Evolutionary conservation across 2,888 invertebrate genomes (phyloP), one percentile per base, ranked within the genome.

Genomic region (Philereme vetulata): DNA sequence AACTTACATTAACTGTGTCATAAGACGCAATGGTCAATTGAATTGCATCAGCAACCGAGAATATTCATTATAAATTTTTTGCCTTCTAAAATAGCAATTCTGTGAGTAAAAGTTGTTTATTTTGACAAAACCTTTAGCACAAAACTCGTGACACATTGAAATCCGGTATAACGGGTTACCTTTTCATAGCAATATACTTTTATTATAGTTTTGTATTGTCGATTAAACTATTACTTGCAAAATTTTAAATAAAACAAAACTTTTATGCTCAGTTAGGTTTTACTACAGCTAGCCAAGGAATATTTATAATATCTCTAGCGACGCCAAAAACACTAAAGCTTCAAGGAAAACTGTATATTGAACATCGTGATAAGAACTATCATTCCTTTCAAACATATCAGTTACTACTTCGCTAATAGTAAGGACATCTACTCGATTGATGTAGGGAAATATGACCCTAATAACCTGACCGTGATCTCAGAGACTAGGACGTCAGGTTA

Each of bases 401-500:
- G 55, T 53, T 7, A 35, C 32, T 49, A 52, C 38, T 36, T 54
- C 45, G 49, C 51, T 59, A 47, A 60, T 52, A 51, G 8, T 51
- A 56, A 62, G 60, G 51, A 55, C 32, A 57, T 57, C 48, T 59
- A 52, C 42, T 51, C 38, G 43, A 57, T 40, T 64, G 61, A 65
- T 68, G 65, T 49, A 63, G 62, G 62, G 57, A 69, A 67, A 60
- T 56, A 62, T 70, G 65, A 71, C 56, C 65, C 43, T 50, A 61
- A 70, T 70, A 65, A 65, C 56, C 47, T 65, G 67, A 60, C 70
- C 72, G 53, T 75, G 75, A 75, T 73, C 70, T 69, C 48, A 57
- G n/a, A 56, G 56, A 64, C 65, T 69, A 67, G 63, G 67, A 64
- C 59, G 57, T 56, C 56, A 69, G 67, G 71, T 75, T 77, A 80